A percentile compares a stretch with the other conserved stretches of the same genome.
These are phyloP conservation scores for Protonemura montana DNA, from an alignment of 2,888 invertebrate genomes.

Conservation along the genomic window DNA sequence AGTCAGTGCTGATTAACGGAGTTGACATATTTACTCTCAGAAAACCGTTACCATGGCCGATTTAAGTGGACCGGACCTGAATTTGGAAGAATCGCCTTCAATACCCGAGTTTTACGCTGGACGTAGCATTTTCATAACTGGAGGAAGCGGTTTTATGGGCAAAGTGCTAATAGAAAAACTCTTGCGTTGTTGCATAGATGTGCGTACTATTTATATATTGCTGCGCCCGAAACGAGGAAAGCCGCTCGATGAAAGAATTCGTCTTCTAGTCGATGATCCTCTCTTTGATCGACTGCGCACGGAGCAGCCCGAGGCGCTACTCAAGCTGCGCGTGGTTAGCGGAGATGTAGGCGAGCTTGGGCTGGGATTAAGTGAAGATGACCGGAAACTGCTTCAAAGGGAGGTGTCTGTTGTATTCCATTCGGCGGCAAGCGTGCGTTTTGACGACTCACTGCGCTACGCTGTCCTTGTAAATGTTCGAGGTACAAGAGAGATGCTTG, in stretches of 20 bases:
- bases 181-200: neutral
- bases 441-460: constrained; percentile 77
- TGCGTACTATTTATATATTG: neutral
- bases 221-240: neutral
- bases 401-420: constrained; percentile 69
- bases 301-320: constrained; percentile 52
- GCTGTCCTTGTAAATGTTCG: constrained; percentile 71
- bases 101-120: constrained; percentile 39
- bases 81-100: neutral
- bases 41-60: neutral
- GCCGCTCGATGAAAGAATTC: neutral
- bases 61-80: neutral
- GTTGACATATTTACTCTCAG: too few species aligned
- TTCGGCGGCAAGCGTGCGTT: constrained; percentile 72
- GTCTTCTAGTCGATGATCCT: constrained; percentile 36
- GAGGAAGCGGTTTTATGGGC: constrained; percentile 66
- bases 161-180: constrained; percentile 57
- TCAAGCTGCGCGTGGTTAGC: constrained; percentile 57
- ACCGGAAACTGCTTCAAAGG: neutral
- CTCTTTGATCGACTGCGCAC: constrained; percentile 51
- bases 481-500: constrained; percentile 60
- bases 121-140: constrained; percentile 62
- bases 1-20: too few species aligned
- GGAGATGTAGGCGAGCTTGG: constrained; percentile 54
- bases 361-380: constrained; percentile 53